Base-by-base conservation (phyloP, 2,888 invertebrate species). In the Campopleginae sp. region DNA sequence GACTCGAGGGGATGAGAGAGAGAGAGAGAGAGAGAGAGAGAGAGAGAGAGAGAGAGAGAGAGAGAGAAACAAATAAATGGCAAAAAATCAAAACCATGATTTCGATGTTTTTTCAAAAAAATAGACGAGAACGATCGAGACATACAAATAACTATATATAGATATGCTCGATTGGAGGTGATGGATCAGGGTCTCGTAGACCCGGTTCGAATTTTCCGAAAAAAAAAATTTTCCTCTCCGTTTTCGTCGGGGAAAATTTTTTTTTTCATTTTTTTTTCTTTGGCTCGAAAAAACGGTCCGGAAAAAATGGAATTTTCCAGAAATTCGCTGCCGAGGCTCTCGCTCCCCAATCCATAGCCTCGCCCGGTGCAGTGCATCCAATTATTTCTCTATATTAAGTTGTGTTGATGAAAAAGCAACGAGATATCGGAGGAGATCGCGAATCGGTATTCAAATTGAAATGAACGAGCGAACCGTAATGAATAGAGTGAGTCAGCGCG, bases 321-420 rank as follows among this genome's bases (percentile, higher is more conserved):
- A 38, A 38, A 38, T 38, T 38, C 38, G 38, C 38, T 8, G 38
- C 38, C 38, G 10, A 38, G 10, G 7, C 10, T 38, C 38, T 38
- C 38, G 8, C 38, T 10, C 1, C 38, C 38, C 8, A 10, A 38
- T 38, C 38, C 38, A 38, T 38, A 38, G 38, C 10, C 38, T 38
- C 38, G 38, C 10, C 71, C 76, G 54, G 66, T 80, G 83, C 78
- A 71, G 82, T 82, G 82, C 85, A 80, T 76, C 70, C 46, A 65
- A 85, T 72, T 71, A 66, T 38, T n/a, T 58, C 27, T 63, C 58
- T 19, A 46, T 48, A 61, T 19, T 46, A 66, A 19, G 54, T 63
- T 46, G 51, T 71, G 71, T 65, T 65, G 42, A 82, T 65, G 51
- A 71, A 5, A 77, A 68, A 81, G 65, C 48, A 44, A 80, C 68